Evolutionary conservation across 2,797 vertebrate species (phyloP).

Genomic region (Adrianichthys oophorus): DNA sequence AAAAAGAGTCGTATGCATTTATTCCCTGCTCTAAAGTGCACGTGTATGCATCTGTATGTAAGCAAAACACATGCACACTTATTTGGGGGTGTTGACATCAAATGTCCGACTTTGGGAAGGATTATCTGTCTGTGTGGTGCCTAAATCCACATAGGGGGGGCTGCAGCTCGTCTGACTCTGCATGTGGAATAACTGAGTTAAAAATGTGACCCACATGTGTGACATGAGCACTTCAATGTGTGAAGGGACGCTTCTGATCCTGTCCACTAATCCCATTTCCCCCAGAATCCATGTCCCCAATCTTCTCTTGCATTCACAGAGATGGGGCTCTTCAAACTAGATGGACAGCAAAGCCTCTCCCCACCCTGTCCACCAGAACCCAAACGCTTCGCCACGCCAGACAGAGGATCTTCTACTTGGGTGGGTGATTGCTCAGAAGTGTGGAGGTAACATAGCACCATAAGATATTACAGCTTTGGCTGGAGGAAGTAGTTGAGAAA

Average conservation of each 20-base stretch:
- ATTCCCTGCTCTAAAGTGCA: not conserved
- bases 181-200: conserved; percentile 23
- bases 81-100: conserved; percentile 35
- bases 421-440: conserved; percentile 63
- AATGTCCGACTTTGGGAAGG: conserved; percentile 50
- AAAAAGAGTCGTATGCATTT: too few relatives aligned
- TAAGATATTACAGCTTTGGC: conserved; percentile 41
- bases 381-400: conserved; percentile 42
- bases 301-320: conserved; percentile 23
- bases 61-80: conserved; percentile 22
- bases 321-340: conserved; percentile 1
- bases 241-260: conserved; percentile 39
- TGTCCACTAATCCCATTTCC: conserved; percentile 26
- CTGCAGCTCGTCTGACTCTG: conserved; percentile 30
- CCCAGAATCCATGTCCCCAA: conserved; percentile 38
- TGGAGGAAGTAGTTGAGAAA: conserved; percentile 36
- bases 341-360: conserved; percentile 13
- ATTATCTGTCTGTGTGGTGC: conserved; percentile 69
- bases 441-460: conserved; percentile 46
- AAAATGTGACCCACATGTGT: conserved; percentile 22
- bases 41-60: conserved; percentile 13
- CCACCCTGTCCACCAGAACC: not conserved
- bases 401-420: conserved; percentile 56
- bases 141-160: conserved; percentile 49
- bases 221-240: conserved; percentile 16